Conservation (phyloP, 2,888 invertebrate species). For the Dascillus cervinus region DNA sequence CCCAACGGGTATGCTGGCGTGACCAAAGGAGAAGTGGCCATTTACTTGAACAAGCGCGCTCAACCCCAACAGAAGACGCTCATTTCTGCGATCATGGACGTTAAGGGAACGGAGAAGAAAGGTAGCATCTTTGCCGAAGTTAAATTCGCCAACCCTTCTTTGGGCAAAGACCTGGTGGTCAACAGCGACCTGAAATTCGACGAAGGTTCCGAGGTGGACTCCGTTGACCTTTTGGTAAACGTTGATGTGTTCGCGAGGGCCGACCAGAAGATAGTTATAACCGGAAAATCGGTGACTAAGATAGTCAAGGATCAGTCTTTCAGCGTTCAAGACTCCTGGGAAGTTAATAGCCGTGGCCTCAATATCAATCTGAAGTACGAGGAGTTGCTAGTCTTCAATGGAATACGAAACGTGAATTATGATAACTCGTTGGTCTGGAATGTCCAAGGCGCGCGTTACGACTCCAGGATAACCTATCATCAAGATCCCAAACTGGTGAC, state of each 20-base stretch:
- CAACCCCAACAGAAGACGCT: conserved; percentile 62
- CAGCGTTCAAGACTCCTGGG: no score
- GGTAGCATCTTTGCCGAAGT: conserved; percentile 48
- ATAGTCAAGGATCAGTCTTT: neutral
- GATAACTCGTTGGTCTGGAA: conserved; percentile 15
- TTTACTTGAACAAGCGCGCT: conserved; percentile 65
- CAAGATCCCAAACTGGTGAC: conserved; percentile 25
- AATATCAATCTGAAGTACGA: conserved; percentile 26
- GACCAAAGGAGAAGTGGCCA: conserved; percentile 46
- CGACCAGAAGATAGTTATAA: conserved; percentile 47
- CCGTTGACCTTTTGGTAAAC: conserved; percentile 40
- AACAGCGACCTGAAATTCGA: conserved; percentile 42
- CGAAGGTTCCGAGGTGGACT: conserved; percentile 35
- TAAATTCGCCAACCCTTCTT: conserved; percentile 59
- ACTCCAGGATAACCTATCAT: conserved; percentile 21
- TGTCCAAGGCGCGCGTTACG: conserved; percentile 26
- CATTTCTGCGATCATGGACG: conserved; percentile 48
- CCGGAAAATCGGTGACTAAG: conserved; percentile 27
- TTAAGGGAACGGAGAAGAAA: conserved; percentile 44
- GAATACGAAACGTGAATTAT: conserved; percentile 17
- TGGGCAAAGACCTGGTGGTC: conserved; percentile 39
- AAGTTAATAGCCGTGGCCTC: no score
- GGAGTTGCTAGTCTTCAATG: conserved; percentile 19
- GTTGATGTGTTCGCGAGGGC: conserved; percentile 55
- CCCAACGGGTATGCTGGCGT: conserved; percentile 14